Evolutionary conservation across 2,888 invertebrate genomes (phyloP).

Genomic region (Aleiodes alternator): DNA sequence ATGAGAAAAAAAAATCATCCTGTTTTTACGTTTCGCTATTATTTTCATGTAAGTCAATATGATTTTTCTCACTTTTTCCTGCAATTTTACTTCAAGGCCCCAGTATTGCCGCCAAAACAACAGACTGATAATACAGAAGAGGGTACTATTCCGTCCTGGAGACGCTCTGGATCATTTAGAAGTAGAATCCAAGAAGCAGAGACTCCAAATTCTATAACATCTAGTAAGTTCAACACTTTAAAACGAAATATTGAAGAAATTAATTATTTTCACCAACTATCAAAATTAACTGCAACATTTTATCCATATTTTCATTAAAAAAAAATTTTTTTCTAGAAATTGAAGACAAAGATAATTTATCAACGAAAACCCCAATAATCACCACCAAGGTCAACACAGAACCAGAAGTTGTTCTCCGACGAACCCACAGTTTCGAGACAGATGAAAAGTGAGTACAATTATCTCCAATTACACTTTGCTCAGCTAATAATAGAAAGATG

Average conservation of each 20-base stretch:
- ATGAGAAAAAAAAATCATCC: too few relatives aligned
- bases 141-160: slow-evolving; percentile 81
- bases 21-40: slow-evolving; percentile 8
- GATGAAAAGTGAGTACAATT: slow-evolving; percentile 87
- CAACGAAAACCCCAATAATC: slow-evolving; percentile 70
- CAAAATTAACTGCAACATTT: too few relatives aligned
- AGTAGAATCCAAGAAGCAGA: slow-evolving; percentile 77
- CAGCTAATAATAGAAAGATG: slow-evolving; percentile 1
- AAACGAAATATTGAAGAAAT: slow-evolving; percentile 58
- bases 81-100: slow-evolving; percentile 63
- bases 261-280: not conserved
- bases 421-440: slow-evolving; percentile 92
- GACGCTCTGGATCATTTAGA: slow-evolving; percentile 80
- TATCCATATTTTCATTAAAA: slow-evolving; percentile 16
- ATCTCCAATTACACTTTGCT: not conserved
- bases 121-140: slow-evolving; percentile 77
- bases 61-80: slow-evolving; percentile 12
- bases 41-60: slow-evolving; percentile 32
- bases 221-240: slow-evolving; percentile 66
- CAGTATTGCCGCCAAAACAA: slow-evolving; percentile 77
- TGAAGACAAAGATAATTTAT: slow-evolving; percentile 74
- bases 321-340: slow-evolving; percentile 66
- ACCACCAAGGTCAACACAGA: slow-evolving; percentile 75
- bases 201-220: slow-evolving; percentile 77
- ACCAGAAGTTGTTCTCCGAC: slow-evolving; percentile 84